Evolutionary conservation across 2,113 vertebrate genomes (phyloP).

Genomic region (Gila orcuttii): DNA sequence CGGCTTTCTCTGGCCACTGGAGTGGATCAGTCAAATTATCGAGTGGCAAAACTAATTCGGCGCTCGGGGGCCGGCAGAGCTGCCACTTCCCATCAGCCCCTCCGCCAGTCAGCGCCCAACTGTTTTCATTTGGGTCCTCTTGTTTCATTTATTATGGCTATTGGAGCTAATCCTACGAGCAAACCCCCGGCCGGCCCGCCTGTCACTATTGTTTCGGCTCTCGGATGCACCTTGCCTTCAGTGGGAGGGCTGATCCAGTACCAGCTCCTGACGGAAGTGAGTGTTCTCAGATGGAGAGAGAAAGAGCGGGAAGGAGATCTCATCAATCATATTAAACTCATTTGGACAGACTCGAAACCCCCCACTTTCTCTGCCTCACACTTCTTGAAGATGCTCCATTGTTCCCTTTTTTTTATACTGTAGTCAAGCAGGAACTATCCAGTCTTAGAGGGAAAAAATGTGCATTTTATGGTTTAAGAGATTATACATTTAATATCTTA

Average conservation of each 20-base stretch:
- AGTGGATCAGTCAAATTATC: constrained; percentile 86
- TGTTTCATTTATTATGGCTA: constrained; percentile 84
- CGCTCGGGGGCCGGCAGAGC: constrained; percentile 75
- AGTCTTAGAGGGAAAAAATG: neutral
- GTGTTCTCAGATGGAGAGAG: constrained; percentile 13
- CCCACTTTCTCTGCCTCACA: constrained; percentile 5
- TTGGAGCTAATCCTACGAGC: constrained; percentile 77
- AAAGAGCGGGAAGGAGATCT: constrained; percentile 34
- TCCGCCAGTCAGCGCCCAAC: constrained; percentile 80
- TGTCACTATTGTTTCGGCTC: constrained; percentile 65
- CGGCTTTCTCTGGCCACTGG: constrained; percentile 73
- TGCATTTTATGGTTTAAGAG: neutral
- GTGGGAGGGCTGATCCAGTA: constrained; percentile 24
- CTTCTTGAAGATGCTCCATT: constrained; percentile 5
- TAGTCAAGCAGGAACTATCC: neutral
- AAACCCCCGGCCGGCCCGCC: constrained; percentile 62
- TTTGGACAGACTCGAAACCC: constrained; percentile 44
- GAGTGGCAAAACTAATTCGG: constrained; percentile 82
- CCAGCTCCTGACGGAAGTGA: constrained; percentile 23
- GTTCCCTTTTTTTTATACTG: neutral
- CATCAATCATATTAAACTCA: constrained; percentile 61
- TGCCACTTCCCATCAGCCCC: constrained; percentile 85
- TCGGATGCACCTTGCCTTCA: constrained; percentile 35
- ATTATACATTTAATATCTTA: neutral
- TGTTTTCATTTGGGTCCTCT: constrained; percentile 79